Percentiles rank a stretch among this genome's conserved stretches.
Conservation (phyloP, 2,797 vertebrate genomes). For the Eremophila alpestris region DNA sequence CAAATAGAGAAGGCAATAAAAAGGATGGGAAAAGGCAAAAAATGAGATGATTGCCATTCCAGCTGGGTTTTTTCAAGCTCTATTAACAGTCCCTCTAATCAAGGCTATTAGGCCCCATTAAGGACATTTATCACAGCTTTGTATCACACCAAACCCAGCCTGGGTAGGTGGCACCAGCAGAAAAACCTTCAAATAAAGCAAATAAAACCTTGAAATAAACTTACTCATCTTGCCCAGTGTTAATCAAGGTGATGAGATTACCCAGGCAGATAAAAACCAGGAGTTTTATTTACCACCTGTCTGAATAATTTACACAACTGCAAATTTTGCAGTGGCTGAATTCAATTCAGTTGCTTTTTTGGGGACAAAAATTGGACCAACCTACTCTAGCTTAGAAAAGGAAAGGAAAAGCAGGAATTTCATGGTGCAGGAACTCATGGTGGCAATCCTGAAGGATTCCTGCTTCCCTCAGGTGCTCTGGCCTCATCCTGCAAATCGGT, state of each 20-base stretch:
- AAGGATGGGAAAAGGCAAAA: constrained; percentile 28
- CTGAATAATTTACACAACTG: neutral
- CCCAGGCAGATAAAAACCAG: neutral
- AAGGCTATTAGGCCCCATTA: neutral
- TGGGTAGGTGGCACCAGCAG: neutral
- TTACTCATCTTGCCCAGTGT: neutral
- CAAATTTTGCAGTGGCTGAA: neutral
- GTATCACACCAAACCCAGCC: neutral
- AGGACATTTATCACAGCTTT: neutral
- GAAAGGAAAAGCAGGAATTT: neutral
- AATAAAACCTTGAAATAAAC: neutral
- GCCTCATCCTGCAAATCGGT: neutral
- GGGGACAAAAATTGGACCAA: neutral
- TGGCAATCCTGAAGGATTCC: neutral
- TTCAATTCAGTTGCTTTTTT: neutral
- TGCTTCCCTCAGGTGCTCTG: neutral
- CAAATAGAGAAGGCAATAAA: constrained; percentile 29
- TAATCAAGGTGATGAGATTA: neutral
- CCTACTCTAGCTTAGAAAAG: neutral
- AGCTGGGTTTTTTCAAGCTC: neutral
- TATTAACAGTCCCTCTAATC: constrained; percentile 15
- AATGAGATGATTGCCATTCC: constrained; percentile 5
- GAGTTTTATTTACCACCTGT: neutral
- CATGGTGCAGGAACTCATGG: neutral
- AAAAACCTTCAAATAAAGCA: neutral